phyloP scores from a whole-genome alignment of 2,888 invertebrate genomes.

The Meandrusa payeni region DNA sequence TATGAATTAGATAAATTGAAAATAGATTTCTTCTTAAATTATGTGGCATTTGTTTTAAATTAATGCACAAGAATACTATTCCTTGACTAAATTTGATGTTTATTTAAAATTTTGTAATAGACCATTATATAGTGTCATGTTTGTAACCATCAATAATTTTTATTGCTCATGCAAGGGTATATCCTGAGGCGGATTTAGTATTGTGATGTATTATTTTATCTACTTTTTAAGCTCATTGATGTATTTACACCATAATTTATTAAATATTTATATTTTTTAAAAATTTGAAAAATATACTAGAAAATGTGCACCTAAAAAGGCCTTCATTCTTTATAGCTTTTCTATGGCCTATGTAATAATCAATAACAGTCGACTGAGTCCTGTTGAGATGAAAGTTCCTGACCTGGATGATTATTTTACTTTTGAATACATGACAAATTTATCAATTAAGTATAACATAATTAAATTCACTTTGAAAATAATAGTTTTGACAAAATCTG shows the following conservation, averaged over 20 bases:
- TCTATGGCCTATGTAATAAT: conserved; percentile 23
- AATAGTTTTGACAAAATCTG: conserved; percentile 4
- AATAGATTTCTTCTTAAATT: conserved; percentile 8
- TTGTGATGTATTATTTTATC: conserved; percentile 28
- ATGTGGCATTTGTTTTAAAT: conserved; percentile 4
- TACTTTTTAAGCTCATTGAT: conserved; percentile 26
- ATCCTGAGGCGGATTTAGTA: conserved; percentile 27
- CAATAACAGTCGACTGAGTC: conserved; percentile 11
- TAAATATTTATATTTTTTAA: conserved; percentile 21
- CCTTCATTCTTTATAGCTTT: conserved; percentile 10
- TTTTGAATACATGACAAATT: conserved; percentile 15
- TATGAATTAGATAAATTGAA: conserved; percentile 15
- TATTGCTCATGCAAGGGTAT: conserved; percentile 26
- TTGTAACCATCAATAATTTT: conserved; percentile 23
- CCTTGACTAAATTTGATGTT: conserved; percentile 14
- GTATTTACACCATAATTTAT: conserved; percentile 24
- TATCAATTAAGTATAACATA: conserved; percentile 6
- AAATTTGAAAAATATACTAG: conserved; percentile 6
- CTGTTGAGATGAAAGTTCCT: conserved; percentile 16
- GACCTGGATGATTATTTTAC: conserved; percentile 12
- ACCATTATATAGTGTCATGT: conserved; percentile 13
- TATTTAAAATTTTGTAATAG: conserved; percentile 22
- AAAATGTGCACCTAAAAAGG: conserved; percentile 3
- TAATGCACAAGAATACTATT: not conserved
- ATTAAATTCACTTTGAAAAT: not conserved